These are phyloP conservation scores for Argyresthia goedartella DNA, from an alignment of 2,888 invertebrate species.

Conservation along the genomic window DNA sequence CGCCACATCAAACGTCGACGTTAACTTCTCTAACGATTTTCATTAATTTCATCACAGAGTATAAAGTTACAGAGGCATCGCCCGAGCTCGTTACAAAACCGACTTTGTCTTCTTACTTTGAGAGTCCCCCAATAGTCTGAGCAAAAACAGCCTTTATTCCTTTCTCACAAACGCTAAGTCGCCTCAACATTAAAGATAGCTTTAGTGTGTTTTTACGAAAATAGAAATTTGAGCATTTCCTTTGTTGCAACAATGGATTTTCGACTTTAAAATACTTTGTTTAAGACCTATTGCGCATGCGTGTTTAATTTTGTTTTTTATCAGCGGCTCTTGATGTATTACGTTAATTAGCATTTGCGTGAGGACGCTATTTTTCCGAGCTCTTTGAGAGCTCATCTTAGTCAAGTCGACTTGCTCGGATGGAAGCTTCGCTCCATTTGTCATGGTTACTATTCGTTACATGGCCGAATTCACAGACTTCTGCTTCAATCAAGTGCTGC, in stretches of 20 bases:
- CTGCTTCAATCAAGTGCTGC: no score
- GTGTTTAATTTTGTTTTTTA: neutral
- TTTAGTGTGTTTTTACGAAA: no score
- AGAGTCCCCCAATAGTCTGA: neutral
- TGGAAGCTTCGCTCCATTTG: no score
- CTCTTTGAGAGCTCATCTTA: slow-evolving; percentile 4
- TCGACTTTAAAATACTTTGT: neutral
- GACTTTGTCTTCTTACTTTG: slow-evolving; percentile 11
- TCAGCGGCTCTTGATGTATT: slow-evolving; percentile 15
- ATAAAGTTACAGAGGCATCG: slow-evolving; percentile 10
- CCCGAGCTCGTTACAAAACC: slow-evolving; percentile 29
- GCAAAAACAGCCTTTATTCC: neutral
- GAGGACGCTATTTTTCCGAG: slow-evolving; percentile 12
- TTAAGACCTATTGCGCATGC: neutral
- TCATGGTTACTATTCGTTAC: no score
- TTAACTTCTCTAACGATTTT: slow-evolving; percentile 11
- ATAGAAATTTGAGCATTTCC: neutral
- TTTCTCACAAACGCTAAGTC: neutral
- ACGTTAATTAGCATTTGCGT: slow-evolving; percentile 17
- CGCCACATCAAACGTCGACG: no score
- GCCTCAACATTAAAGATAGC: neutral
- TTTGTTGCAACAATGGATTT: neutral
- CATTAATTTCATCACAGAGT: slow-evolving; percentile 8
- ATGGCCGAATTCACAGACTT: no score
- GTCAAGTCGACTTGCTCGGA: no score